Evolutionary conservation across 2,888 invertebrate species (phyloP).

Genomic region (Cryptocephalus primarius): DNA sequence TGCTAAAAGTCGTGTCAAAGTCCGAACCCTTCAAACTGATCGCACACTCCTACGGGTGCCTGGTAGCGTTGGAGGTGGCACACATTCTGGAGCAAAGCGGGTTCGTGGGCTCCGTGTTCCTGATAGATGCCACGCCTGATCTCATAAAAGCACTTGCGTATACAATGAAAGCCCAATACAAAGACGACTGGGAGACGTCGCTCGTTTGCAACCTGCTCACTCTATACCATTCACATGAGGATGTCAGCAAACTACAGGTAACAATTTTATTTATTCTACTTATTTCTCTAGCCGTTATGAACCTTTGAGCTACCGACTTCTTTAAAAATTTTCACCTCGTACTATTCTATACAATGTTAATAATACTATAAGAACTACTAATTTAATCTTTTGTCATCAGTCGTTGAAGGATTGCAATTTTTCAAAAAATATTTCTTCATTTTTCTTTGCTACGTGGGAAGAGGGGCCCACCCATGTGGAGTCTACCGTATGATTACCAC

Average conservation of each 20-base stretch:
- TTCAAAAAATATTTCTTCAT: too few relatives aligned
- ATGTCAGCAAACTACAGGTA: constrained; percentile 33
- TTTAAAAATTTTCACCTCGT: too few relatives aligned
- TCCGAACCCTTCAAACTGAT: constrained; percentile 57
- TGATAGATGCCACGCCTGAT: constrained; percentile 73
- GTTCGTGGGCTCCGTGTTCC: constrained; percentile 49
- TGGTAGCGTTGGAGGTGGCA: constrained; percentile 68
- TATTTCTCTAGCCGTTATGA: too few relatives aligned
- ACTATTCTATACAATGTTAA: too few relatives aligned
- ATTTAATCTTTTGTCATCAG: too few relatives aligned
- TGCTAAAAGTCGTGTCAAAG: constrained; percentile 43
- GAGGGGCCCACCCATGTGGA: too few relatives aligned
- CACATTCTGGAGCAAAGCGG: constrained; percentile 58
- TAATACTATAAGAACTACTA: too few relatives aligned
- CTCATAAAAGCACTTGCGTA: constrained; percentile 44
- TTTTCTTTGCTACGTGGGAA: too few relatives aligned
- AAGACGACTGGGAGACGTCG: constrained; percentile 43
- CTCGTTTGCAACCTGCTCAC: constrained; percentile 40
- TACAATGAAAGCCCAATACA: constrained; percentile 36
- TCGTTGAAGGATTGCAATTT: too few relatives aligned
- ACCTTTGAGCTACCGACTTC: too few relatives aligned
- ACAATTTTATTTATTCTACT: too few relatives aligned
- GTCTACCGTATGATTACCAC: too few relatives aligned
- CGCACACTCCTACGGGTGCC: constrained; percentile 82
- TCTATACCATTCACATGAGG: constrained; percentile 35